Percentiles rank a stretch among this genome's conserved stretches.
Evolutionary conservation across 2,888 invertebrate genomes (phyloP).

Genomic region (Tipula unca): DNA sequence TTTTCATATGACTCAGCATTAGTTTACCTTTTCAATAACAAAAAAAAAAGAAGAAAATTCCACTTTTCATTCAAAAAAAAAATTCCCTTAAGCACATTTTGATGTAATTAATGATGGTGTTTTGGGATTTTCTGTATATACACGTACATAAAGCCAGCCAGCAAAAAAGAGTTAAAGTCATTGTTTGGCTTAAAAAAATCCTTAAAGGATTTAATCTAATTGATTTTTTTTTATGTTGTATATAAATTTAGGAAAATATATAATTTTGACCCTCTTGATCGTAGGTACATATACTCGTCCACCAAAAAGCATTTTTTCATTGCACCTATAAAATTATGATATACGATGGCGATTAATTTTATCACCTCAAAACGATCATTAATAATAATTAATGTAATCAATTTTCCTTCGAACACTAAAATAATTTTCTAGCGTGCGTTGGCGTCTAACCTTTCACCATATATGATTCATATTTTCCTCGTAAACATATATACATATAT

Average conservation of each 20-base stretch:
- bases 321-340: neutral
- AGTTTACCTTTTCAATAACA: constrained; percentile 2
- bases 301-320: no score
- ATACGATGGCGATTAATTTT: neutral
- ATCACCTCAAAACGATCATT: neutral
- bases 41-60: neutral
- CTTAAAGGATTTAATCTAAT: neutral
- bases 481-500: no score
- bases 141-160: neutral
- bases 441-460: neutral
- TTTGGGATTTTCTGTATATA: neutral
- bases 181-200: neutral
- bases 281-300: no score
- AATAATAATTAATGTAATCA: neutral
- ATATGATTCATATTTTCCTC: neutral
- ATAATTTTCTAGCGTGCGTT: neutral
- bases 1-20: constrained; percentile 14
- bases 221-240: neutral
- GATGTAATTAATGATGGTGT: constrained; percentile 4
- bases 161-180: neutral
- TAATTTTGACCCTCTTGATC: neutral
- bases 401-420: neutral
- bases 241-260: neutral
- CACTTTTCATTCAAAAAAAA: neutral
- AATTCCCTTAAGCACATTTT: neutral